A percentile compares a stretch with the other conserved stretches of the same genome.
phyloP scores from a whole-genome alignment of 2,113 vertebrate genomes.

The Anhinga rufa region DNA sequence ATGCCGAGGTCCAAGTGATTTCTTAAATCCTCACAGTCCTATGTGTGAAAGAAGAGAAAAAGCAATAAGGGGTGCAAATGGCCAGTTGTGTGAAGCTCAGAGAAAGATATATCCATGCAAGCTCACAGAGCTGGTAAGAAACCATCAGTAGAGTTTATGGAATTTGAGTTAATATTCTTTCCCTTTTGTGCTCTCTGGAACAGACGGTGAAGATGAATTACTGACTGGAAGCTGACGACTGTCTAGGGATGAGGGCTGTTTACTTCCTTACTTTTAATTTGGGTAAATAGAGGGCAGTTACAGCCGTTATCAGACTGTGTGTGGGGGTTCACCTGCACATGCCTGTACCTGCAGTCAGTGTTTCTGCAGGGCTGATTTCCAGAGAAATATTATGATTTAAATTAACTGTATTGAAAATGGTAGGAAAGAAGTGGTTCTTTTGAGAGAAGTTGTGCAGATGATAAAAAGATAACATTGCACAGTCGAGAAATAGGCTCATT shows the following conservation, averaged over 20 bases:
- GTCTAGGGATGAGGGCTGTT: neutral
- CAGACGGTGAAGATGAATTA: neutral
- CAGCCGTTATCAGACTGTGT: neutral
- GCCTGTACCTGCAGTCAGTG: neutral
- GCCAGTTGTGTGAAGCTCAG: neutral
- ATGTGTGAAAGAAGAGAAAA: neutral
- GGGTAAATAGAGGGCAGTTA: neutral
- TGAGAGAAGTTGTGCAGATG: neutral
- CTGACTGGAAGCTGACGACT: neutral
- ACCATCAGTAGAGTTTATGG: neutral
- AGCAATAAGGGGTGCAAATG: fast-evolving
- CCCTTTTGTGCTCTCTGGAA: neutral
- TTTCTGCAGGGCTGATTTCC: neutral
- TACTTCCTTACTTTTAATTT: neutral
- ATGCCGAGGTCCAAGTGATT: neutral
- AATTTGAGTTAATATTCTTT: neutral
- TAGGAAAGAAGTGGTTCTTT: neutral
- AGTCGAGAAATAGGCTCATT: no score
- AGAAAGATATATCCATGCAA: neutral
- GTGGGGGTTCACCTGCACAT: neutral
- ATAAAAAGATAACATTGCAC: neutral
- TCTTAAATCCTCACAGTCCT: neutral
- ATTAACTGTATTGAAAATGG: neutral
- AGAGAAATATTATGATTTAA: neutral
- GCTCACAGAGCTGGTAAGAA: neutral